phyloP scores from a whole-genome alignment of 2,888 invertebrate species.

The Conus canariensis region DNA sequence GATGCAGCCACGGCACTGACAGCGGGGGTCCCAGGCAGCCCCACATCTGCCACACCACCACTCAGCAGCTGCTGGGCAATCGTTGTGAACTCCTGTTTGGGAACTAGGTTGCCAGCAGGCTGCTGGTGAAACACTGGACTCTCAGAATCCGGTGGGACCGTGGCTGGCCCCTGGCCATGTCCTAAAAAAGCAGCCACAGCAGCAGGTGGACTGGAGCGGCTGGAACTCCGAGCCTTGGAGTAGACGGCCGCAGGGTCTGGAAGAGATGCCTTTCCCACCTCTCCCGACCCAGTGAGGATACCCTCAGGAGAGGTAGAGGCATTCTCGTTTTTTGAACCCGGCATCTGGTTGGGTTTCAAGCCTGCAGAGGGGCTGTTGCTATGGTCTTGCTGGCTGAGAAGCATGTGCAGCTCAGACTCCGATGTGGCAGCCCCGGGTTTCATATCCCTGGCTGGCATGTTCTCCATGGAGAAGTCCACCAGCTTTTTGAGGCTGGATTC shows the following conservation, averaged over 20 bases:
- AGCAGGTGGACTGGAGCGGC: conserved; percentile 35
- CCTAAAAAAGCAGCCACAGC: conserved; percentile 47
- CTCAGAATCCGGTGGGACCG: conserved; percentile 14
- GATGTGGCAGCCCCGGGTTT: conserved; percentile 53
- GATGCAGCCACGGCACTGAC: conserved; percentile 47
- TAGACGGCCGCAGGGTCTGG: conserved; percentile 33
- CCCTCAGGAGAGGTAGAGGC: conserved; percentile 75
- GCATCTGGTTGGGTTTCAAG: conserved; percentile 48
- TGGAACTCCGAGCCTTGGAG: neutral
- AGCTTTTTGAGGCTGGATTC: conserved; percentile 68
- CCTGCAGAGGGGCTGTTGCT: conserved; percentile 51
- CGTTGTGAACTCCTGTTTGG: neutral
- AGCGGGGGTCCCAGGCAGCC: conserved; percentile 46
- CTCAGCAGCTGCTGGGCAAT: neutral
- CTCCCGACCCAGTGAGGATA: conserved; percentile 70
- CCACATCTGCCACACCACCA: neutral
- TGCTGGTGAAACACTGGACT: neutral
- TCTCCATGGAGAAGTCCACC: conserved; percentile 65
- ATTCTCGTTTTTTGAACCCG: conserved; percentile 73
- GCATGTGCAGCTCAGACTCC: conserved; percentile 57
- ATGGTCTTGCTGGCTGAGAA: conserved; percentile 49
- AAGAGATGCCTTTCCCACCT: conserved; percentile 64
- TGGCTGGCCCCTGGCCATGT: conserved; percentile 43
- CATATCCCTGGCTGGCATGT: conserved; percentile 61
- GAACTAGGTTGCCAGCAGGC: neutral